Conservation (phyloP, 2,113 vertebrate species). For the Nerophis lumbriciformis region DNA sequence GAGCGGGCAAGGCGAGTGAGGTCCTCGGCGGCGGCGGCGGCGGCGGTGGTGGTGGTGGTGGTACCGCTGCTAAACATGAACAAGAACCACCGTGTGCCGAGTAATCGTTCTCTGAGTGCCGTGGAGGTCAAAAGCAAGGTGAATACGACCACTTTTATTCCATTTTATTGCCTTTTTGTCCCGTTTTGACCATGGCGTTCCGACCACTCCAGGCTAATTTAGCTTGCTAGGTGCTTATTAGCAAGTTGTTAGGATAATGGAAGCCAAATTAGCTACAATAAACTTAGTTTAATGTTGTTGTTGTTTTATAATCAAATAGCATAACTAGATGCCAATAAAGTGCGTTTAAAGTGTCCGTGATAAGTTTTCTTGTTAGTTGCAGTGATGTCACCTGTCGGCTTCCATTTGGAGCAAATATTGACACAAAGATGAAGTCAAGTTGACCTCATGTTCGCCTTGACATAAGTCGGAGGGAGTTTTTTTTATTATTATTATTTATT, state of each 20-base stretch:
- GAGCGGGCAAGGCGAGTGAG: constrained; percentile 6
- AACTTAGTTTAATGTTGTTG: too few relatives aligned
- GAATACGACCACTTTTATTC: neutral
- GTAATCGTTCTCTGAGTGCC: constrained; percentile 69
- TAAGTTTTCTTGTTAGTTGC: constrained; percentile 18
- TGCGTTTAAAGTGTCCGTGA: too few relatives aligned
- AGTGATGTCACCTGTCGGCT: constrained; percentile 46
- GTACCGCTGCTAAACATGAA: constrained; percentile 72
- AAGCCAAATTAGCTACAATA: too few relatives aligned
- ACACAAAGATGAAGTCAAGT: neutral
- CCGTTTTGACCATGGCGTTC: neutral
- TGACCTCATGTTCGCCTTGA: neutral
- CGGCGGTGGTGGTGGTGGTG: constrained; percentile 33
- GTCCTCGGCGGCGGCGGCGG: constrained; percentile 27
- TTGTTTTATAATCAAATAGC: too few relatives aligned
- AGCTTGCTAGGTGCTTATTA: constrained; percentile 18
- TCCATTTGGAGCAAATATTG: neutral
- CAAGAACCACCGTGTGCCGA: constrained; percentile 74
- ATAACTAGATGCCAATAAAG: too few relatives aligned
- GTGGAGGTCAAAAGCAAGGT: constrained; percentile 83
- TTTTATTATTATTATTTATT: too few relatives aligned
- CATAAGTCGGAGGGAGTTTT: neutral
- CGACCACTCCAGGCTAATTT: constrained; percentile 38
- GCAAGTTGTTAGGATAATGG: too few relatives aligned
- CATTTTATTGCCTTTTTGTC: neutral